Conservation (phyloP, 1,140 invertebrate genomes). For the Mercenaria mercenaria region DNA sequence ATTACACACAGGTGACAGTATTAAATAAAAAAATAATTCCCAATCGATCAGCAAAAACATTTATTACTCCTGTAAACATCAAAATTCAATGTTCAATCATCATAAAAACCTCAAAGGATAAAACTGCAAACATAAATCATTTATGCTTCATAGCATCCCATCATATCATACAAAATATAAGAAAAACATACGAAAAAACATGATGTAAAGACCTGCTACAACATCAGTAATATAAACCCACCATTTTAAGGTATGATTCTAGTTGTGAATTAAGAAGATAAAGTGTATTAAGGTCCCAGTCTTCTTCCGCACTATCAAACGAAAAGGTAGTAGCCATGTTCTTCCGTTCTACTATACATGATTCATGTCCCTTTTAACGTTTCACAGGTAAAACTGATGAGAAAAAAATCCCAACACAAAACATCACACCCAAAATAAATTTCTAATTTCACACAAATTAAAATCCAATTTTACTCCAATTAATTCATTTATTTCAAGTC, state of each 20-base stretch:
- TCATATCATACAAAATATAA: background rate
- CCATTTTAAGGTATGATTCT: constrained; percentile 80
- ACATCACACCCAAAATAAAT: background rate
- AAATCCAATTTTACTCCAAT: background rate
- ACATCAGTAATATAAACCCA: constrained; percentile 71
- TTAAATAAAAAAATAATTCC: no score
- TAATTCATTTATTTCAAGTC: background rate
- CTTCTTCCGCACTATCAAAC: constrained; percentile 79
- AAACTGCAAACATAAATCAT: background rate
- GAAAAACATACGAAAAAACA: no score
- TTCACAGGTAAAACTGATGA: constrained; percentile 59
- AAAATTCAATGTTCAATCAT: background rate
- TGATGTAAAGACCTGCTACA: background rate
- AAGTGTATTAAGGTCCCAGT: constrained; percentile 78
- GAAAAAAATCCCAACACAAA: background rate
- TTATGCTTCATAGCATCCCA: background rate
- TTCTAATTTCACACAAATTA: constrained; percentile 9
- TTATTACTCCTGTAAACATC: background rate
- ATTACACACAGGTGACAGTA: no score
- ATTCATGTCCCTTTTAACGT: constrained; percentile 45
- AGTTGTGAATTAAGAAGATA: constrained; percentile 78
- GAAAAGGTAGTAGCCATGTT: constrained; percentile 72
- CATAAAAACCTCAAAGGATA: background rate
- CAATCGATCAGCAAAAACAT: no score
- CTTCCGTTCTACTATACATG: constrained; percentile 56